Percentiles rank a stretch among this genome's conserved stretches.
Conservation (phyloP, 2,113 vertebrate genomes). For the Hepsetus odoe region DNA sequence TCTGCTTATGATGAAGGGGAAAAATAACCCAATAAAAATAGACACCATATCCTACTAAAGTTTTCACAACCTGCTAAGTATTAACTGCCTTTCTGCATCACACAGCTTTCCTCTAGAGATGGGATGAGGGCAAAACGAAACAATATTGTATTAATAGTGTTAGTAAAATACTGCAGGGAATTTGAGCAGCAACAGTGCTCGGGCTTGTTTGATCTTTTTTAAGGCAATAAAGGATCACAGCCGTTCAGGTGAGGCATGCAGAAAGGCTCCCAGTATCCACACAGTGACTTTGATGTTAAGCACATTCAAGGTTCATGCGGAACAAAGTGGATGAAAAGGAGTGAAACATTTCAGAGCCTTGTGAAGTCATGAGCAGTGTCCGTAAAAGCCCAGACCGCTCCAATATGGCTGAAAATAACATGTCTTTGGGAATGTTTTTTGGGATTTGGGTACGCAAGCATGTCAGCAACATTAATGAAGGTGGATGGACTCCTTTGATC, state of each 20-base stretch:
- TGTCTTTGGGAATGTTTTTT: not conserved
- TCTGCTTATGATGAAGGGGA: slow-evolving; percentile 40
- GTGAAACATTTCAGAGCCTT: not conserved
- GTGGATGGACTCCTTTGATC: not conserved
- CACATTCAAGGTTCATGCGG: not conserved
- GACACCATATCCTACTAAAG: slow-evolving; percentile 41
- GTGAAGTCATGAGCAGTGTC: not conserved
- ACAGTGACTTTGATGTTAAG: not conserved
- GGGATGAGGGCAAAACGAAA: not conserved
- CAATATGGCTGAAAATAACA: not conserved
- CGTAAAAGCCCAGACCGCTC: not conserved
- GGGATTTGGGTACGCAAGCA: not conserved
- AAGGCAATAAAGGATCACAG: no score
- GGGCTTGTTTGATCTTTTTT: no score
- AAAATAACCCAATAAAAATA: slow-evolving; percentile 62
- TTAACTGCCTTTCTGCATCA: slow-evolving; percentile 45
- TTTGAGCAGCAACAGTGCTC: no score
- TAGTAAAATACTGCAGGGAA: not conserved
- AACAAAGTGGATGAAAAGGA: not conserved
- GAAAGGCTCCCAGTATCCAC: not conserved
- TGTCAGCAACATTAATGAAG: no score
- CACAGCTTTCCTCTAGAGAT: slow-evolving; percentile 16
- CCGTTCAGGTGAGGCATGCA: not conserved
- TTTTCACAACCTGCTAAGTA: slow-evolving; percentile 52
- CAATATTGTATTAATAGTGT: not conserved